These are phyloP conservation scores for Solea senegalensis DNA, from an alignment of 2,113 vertebrate species.

Conservation along the genomic window DNA sequence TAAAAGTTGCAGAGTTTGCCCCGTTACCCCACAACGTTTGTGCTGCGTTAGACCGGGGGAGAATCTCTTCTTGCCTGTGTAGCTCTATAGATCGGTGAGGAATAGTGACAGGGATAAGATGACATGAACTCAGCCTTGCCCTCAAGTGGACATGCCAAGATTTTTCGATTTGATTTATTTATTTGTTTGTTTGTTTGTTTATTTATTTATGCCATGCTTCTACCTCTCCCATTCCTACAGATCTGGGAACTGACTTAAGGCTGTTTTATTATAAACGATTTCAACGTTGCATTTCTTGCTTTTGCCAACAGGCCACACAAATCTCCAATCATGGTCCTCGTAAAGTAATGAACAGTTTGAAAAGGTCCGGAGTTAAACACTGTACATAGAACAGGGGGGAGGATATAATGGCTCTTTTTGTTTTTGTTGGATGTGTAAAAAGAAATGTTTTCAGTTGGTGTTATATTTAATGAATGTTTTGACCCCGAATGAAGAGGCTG, in stretches of 20 bases:
- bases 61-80: conserved; percentile 25
- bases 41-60: not conserved
- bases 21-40: no score
- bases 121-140: conserved; percentile 27
- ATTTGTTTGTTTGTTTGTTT: not conserved
- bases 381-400: conserved; percentile 20
- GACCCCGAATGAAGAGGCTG: conserved; percentile 57
- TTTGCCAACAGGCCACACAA: conserved; percentile 15
- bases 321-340: not conserved
- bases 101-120: conserved; percentile 26
- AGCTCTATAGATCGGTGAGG: conserved; percentile 34
- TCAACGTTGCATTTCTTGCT: conserved; percentile 19
- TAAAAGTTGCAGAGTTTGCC: no score
- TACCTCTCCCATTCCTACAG: conserved; percentile 50
- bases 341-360: not conserved
- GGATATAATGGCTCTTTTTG: conserved; percentile 43
- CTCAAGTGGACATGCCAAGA: not conserved
- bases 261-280: conserved; percentile 38
- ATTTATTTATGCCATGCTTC: conserved; percentile 2
- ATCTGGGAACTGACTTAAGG: conserved; percentile 45
- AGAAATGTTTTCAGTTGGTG: conserved; percentile 58
- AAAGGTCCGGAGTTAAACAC: not conserved
- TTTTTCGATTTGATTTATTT: conserved; percentile 24
- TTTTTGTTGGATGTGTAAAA: conserved; percentile 55
- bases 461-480: conserved; percentile 64